phyloP scores from a whole-genome alignment of 2,113 vertebrate species.

The Callithrix jacchus region DNA sequence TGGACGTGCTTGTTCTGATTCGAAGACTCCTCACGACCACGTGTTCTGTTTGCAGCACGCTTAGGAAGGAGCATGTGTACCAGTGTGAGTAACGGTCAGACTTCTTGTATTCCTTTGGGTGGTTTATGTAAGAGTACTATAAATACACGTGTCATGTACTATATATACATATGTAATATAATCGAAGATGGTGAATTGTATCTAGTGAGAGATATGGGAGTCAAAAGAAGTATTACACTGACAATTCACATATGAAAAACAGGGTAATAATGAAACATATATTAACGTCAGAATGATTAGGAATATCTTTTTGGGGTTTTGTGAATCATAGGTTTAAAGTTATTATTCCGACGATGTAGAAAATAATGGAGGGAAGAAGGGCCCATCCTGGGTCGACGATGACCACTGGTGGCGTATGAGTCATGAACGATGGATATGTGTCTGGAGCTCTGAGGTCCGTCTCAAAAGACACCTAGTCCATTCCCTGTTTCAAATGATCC shows the following conservation, averaged over 20 bases:
- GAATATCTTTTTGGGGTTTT: not conserved
- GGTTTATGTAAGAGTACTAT: not conserved
- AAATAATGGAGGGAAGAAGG: not conserved
- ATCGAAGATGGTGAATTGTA: not conserved
- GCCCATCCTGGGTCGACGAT: not conserved
- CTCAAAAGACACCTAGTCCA: not conserved
- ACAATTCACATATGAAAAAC: not conserved
- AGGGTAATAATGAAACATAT: not conserved
- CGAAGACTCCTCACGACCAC: not conserved
- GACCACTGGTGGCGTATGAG: not conserved
- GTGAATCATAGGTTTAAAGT: not conserved
- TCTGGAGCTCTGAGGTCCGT: not conserved
- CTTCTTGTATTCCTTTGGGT: not conserved
- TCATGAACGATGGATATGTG: rapidly evolving
- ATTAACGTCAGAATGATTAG: not conserved
- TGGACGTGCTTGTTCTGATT: not conserved
- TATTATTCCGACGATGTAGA: not conserved
- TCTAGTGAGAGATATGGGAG: not conserved
- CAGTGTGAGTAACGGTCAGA: not conserved
- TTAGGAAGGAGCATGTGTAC: not conserved
- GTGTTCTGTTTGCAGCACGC: not conserved
- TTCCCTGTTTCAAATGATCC: not conserved
- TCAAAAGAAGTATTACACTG: not conserved
- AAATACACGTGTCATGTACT: too few species aligned
- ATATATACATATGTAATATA: not conserved